Base-by-base conservation (phyloP, 2,888 invertebrate genomes). In the Acleris holmiana region DNA sequence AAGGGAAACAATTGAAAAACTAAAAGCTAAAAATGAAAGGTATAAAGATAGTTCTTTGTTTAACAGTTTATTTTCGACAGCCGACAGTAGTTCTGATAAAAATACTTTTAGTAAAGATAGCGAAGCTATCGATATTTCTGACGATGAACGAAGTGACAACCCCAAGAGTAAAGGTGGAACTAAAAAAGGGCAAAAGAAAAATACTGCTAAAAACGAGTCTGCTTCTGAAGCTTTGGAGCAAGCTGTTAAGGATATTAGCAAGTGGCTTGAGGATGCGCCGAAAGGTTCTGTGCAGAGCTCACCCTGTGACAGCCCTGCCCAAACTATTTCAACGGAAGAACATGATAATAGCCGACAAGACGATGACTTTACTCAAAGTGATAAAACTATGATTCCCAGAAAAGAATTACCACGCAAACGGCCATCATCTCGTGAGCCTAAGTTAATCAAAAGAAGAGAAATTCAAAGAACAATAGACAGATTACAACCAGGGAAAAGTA, bases 201-300 rank as follows among this genome's bases (percentile, higher is more conserved):
- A 83, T 74, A 80, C 87, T 7, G 91, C 89, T 49, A 93, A 93
- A 73, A 94, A 93, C 72, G 94, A 94, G 76, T 93, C 93, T 19
- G 94, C 94, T 25, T 94, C 94, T 49, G 88, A 91, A 76, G 92
- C 89, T 40, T 76, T 91, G 59, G 91, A 93, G 71, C 95, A 96
- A 88, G 96, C 96, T 18, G 91, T 96, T 0, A 96, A 97, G 93
- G 97, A 97, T 80, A 97, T 97, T 48, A 97, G 96, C 80, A 97
- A 97, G 76, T 97, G 97, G 97, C 86, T 98, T 67, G 97, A 97
- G 76, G 97, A 97, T 74, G 96, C 97, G 0, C 97, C 97, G 0
- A 95, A 95, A 72, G 94, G 95, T 68, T 94, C 96, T 0, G 95
- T 95, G 73, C 95, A 95, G 70, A 96, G 96, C 73, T 96, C 97